A percentile compares a stretch with the other conserved stretches of the same genome.
Conservation (phyloP, 2,888 invertebrate species). For the Watsonalla binaria region DNA sequence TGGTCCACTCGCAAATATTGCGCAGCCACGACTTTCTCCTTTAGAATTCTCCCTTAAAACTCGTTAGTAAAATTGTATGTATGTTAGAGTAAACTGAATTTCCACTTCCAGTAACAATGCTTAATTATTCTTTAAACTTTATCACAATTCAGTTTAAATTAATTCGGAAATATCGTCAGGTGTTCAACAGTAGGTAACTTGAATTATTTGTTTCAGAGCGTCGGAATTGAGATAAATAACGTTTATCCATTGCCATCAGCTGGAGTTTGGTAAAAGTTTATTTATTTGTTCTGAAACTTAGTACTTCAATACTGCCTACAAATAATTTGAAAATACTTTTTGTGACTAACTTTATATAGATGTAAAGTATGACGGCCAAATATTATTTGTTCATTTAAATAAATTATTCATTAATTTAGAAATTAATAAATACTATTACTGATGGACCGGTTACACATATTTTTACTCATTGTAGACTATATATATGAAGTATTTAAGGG, state of each 20-base stretch:
- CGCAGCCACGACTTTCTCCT: too few species aligned
- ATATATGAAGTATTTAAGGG: not conserved
- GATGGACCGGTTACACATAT: too few species aligned
- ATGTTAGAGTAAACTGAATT: not conserved
- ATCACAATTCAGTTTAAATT: slow-evolving; percentile 30
- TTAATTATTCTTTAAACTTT: not conserved
- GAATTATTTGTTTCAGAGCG: slow-evolving; percentile 28
- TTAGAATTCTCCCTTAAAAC: too few species aligned
- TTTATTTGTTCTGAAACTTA: slow-evolving; percentile 5
- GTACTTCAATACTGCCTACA: not conserved
- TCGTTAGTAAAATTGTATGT: too few species aligned
- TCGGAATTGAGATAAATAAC: slow-evolving; percentile 22
- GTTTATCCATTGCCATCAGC: slow-evolving; percentile 13
- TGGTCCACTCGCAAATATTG: too few species aligned
- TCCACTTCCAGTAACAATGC: not conserved
- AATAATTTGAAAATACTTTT: not conserved
- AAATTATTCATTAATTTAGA: too few species aligned
- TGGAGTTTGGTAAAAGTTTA: slow-evolving; percentile 1
- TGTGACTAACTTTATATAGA: slow-evolving; percentile 11
- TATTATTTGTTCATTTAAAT: not conserved
- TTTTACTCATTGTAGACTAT: too few species aligned
- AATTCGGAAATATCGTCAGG: slow-evolving; percentile 33
- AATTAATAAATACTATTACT: too few species aligned
- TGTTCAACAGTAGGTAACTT: slow-evolving; percentile 26
- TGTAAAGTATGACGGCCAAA: not conserved